phyloP scores from a whole-genome alignment of 2,113 vertebrate genomes.

The Dasyurus viverrinus region DNA sequence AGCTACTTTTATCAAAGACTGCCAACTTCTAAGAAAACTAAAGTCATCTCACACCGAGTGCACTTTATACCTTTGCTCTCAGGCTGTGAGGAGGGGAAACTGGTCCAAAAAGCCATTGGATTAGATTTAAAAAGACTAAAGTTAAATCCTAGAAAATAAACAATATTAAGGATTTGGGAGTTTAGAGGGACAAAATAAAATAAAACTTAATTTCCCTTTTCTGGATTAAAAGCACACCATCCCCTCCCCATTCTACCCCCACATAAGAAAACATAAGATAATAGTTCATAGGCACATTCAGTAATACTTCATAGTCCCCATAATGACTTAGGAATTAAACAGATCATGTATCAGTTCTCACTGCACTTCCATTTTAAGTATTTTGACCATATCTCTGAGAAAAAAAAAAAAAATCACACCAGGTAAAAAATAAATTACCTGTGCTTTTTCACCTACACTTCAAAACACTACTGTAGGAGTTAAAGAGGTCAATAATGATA shows the following conservation, averaged over 20 bases:
- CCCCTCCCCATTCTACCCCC: not conserved
- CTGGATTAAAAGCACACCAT: not conserved
- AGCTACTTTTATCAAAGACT: constrained; percentile 82
- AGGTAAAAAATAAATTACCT: not conserved
- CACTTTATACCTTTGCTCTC: constrained; percentile 94
- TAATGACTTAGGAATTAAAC: not conserved
- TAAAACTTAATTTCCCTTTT: constrained; percentile 33
- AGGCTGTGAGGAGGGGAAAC: constrained; percentile 90
- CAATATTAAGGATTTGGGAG: constrained; percentile 70
- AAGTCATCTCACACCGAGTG: constrained; percentile 85
- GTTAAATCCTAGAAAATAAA: constrained; percentile 98
- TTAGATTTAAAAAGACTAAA: constrained; percentile 99
- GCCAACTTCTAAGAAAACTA: constrained; percentile 83
- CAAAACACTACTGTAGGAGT: not conserved
- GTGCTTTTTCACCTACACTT: not conserved
- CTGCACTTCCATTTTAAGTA: not conserved
- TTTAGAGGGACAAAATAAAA: constrained; percentile 56
- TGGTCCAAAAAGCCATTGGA: constrained; percentile 99
- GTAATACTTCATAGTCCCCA: not conserved
- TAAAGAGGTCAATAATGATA: not conserved
- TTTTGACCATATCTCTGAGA: not conserved
- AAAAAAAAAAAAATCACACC: not conserved
- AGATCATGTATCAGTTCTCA: not conserved
- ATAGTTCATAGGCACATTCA: not conserved
- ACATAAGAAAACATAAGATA: not conserved